Evolutionary conservation across 2,113 vertebrate genomes (phyloP), one percentile per base, ranked within the genome.

Genomic region (Pao palembangensis): DNA sequence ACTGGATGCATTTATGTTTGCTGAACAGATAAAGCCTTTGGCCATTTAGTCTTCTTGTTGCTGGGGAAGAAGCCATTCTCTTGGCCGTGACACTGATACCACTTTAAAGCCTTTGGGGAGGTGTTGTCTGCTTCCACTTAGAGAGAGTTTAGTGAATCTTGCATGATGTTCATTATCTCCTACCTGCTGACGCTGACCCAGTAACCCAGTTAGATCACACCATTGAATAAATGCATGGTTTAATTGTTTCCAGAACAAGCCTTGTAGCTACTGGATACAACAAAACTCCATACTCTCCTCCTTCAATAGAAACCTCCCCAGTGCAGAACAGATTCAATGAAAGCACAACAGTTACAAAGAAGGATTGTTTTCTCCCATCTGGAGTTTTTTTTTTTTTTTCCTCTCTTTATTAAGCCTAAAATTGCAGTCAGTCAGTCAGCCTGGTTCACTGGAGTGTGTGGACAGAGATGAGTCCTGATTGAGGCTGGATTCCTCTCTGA

Each of bases 401-500:
- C 19, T 4, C 25, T 38, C 8, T 38, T 38, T 12, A 38, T 11
- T 38, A 12, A 38, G 11, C 34, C 34, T 61, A 44, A 66, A 20
- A 52, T 69, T 41, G 55, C 34, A 61, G 14, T 28, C 53, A 51
- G 55, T 64, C 60, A 18, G 14, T 68, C 58, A 50, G 51, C 48
- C 23, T 15, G 14, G 61, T 52, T 52, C 61, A 57, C 41, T 62
- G 64, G 69, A 66, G 64, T 61, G 3, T 63, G 79, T 18, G 58
- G 59, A 57, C 7, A 63, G 49, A 66, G 57, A 67, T 48, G 58
- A 58, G 15, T 57, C 53, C 17, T 8, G 4, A 16, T 2, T 0
- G 38, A 60, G 46, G 46, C 41, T 8, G 3, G 41, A 31, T 64
- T 42, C 31, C 31, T 61, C 58, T 55, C 16, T 67, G 63, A 68